Evolutionary conservation across 1,140 invertebrate genomes (phyloP).

Genomic region (Leptopilina clavipes): DNA sequence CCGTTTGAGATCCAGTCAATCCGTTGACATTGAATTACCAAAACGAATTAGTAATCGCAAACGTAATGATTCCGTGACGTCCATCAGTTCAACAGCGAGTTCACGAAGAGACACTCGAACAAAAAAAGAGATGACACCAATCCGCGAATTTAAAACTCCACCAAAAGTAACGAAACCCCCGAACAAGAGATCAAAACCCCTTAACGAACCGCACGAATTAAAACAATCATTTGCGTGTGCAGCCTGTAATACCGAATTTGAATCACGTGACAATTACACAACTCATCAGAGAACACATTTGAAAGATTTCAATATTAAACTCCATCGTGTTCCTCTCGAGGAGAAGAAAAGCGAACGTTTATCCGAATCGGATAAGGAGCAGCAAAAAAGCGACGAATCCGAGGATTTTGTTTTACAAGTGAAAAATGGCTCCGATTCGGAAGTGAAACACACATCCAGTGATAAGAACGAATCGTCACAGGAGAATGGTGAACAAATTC

Average conservation of each 20-base stretch:
- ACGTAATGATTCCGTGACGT: constrained; percentile 16
- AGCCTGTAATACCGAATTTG: too few relatives aligned
- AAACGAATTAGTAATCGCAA: constrained; percentile 5
- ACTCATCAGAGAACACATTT: neutral
- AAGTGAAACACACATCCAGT: too few relatives aligned
- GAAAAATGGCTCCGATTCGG: too few relatives aligned
- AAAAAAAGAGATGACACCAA: neutral
- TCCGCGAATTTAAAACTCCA: constrained; percentile 4
- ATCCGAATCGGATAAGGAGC: neutral
- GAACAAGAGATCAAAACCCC: neutral
- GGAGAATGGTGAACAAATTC: too few relatives aligned
- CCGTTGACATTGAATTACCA: neutral
- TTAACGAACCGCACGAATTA: neutral
- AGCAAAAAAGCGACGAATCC: constrained; percentile 33
- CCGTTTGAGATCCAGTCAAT: too few relatives aligned
- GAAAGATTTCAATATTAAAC: neutral
- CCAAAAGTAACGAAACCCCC: neutral
- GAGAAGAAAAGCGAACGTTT: too few relatives aligned
- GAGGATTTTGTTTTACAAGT: neutral
- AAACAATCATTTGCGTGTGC: neutral
- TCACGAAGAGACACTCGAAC: constrained; percentile 28
- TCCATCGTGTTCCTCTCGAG: too few relatives aligned
- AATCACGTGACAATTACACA: too few relatives aligned
- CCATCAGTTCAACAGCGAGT: constrained; percentile 39
- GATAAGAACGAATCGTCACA: neutral